Base-by-base conservation (phyloP, 1,140 invertebrate genomes). In the Parasteatoda tepidariorum region DNA sequence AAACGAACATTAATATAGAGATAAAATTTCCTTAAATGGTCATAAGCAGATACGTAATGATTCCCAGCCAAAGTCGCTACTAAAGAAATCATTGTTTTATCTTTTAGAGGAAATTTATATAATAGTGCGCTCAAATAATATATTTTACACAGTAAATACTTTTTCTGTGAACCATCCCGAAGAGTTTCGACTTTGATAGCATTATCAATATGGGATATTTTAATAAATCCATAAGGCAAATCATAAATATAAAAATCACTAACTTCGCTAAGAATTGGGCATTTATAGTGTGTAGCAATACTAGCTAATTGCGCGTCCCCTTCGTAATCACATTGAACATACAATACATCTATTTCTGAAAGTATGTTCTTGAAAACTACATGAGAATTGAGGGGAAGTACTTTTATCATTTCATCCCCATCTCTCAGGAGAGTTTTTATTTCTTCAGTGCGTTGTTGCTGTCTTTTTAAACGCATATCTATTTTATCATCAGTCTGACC, bases 241-340 rank as follows among this genome's bases (percentile, higher is more conserved):
- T 95, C 93, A 88, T 94, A 96, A 67, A 97, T 93, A 88, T 93
- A 97, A 90, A 96, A 98, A 90, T 98, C 96, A 1, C 95, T 97
- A 88, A 97, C 96, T 85, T 93, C 94, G 87, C 95, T 96, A 0
- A 98, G 86, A 13, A 97, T 92, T 2, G 96, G 96, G 86, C 95
- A 97, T 38, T 94, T 90, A 5, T 96, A 90, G 67, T 92, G 89
- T 84, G 92, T 92, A 0, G 95, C 94, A 70, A 97, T 86, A 0
- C 92, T 92, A 1, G 95, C 95, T 76, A 97, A 92, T 87, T 96
- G 93, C 85, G 93, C 92, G 88, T 98, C 96, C 54, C 95, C 95
- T 90, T 97, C 96, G 89, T 94, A 96, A 78, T 94, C 91, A 87
- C 94, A 94, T 71, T 93, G 91, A 24, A 92, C 92, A 85, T 92